Base-by-base conservation (phyloP, 2,888 invertebrate genomes). In the Limnephilus rhombicus region DNA sequence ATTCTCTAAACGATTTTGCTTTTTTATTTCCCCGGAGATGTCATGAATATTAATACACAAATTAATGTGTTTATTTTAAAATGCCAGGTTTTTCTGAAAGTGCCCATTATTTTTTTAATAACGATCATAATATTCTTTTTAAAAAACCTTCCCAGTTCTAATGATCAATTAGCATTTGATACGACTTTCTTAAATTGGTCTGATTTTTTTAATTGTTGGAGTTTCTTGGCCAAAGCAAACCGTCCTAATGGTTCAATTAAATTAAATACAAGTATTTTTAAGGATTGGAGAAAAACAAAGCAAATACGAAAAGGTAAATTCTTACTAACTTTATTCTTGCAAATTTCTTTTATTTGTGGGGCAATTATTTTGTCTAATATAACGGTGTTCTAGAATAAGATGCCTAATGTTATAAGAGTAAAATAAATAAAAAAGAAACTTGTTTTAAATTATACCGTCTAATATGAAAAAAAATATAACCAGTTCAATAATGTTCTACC, bases 131-230 rank as follows among this genome's bases (percentile, higher is more conserved):
- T n/a, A 9, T 68, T 45, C 45, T 45, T 45, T 68, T 9, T 45
- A 49, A 18, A 86, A 86, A 41, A 29, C 15, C 45, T 45, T 34
- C 41, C 41, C 82, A 31, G 37, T 41, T 45, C 86, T 86, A 86
- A 86, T 29, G 86, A 86, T 45, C 86, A 86, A 86, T 86, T 86
- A 86, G 86, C 45, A 86, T 45, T 86, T 86, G 86, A 86, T 37
- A 86, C 45, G 83, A 24, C 83, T 83, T 83, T 83, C 68, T 68
- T 68, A 68, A 68, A 68, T 68, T 68, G 68, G 68, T 68, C 68
- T 68, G 68, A 68, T 68, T 68, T 53, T 53, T 68, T 68, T 68
- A 68, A 68, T 68, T 68, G 68, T 68, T n/a, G 68, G 68, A 68
- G 24, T 68, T 68, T 68, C 24, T 68, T 68, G 68, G 9, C 68